phyloP scores from a whole-genome alignment of 2,113 vertebrate species.

The Mesembrinibis cayennensis region DNA sequence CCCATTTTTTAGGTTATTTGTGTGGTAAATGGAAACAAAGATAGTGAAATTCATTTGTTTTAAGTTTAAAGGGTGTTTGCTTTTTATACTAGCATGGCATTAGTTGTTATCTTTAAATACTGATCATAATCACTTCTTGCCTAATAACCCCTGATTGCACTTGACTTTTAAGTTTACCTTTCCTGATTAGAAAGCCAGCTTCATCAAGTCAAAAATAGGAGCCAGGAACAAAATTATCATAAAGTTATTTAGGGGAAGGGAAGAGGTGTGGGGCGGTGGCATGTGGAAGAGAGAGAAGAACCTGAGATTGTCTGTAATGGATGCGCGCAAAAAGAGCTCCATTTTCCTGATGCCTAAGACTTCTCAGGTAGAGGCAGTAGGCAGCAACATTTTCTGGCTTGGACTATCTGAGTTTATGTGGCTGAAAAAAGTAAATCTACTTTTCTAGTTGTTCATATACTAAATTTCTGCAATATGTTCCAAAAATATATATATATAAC shows the following conservation, averaged over 20 bases:
- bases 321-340: not conserved
- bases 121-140: constrained; percentile 61
- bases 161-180: constrained; percentile 71
- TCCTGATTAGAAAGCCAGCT: constrained; percentile 70
- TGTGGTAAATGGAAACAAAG: constrained; percentile 13
- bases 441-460: not conserved
- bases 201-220: constrained; percentile 62
- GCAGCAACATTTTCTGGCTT: not conserved
- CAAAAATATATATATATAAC: not conserved
- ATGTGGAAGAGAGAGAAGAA: not conserved
- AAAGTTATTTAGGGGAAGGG: not conserved
- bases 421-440: not conserved
- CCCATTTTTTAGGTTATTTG: not conserved
- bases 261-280: not conserved
- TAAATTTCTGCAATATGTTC: not conserved
- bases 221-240: constrained; percentile 46
- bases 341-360: not conserved
- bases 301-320: not conserved
- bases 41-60: not conserved
- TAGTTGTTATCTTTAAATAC: constrained; percentile 61
- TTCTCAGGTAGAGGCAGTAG: not conserved
- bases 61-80: constrained; percentile 34
- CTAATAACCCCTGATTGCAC: constrained; percentile 74
- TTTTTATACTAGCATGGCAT: constrained; percentile 50
- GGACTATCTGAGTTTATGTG: not conserved